phyloP scores from a whole-genome alignment of 2,888 invertebrate genomes.

The Polydrusus pterygomalis region DNA sequence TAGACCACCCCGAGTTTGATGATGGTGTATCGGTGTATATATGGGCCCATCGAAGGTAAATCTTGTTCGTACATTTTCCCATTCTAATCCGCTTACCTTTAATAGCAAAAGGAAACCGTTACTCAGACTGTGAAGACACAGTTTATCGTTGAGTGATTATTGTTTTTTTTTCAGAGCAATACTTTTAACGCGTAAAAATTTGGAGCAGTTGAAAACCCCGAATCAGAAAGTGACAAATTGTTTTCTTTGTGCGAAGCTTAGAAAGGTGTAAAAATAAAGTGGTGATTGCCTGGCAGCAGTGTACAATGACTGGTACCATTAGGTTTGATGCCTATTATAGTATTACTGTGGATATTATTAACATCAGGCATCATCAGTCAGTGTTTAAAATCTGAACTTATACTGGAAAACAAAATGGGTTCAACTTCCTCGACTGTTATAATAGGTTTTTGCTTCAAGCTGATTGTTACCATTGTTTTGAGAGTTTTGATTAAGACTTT shows the following conservation, averaged over 20 bases:
- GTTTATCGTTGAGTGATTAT: neutral
- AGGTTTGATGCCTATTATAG: slow-evolving; percentile 11
- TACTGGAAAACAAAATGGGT: too few species aligned
- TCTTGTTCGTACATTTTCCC: neutral
- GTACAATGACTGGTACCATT: slow-evolving; percentile 35
- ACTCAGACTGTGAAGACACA: slow-evolving; percentile 12
- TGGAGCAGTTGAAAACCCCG: slow-evolving; percentile 60
- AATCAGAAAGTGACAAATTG: slow-evolving; percentile 62
- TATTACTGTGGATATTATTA: too few species aligned
- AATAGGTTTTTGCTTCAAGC: too few species aligned
- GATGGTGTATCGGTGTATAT: slow-evolving; percentile 23
- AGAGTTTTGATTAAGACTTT: too few species aligned
- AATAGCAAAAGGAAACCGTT: neutral
- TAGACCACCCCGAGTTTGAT: slow-evolving; percentile 62
- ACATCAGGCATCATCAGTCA: too few species aligned
- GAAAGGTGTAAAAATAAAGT: slow-evolving; percentile 61
- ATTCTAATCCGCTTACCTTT: slow-evolving; percentile 47
- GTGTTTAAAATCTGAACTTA: too few species aligned
- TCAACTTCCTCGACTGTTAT: too few species aligned
- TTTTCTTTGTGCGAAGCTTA: slow-evolving; percentile 61
- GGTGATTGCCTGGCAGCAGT: slow-evolving; percentile 14
- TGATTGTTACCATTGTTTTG: too few species aligned
- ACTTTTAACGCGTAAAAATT: slow-evolving; percentile 57
- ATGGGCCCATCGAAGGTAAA: slow-evolving; percentile 33
- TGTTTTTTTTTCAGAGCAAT: neutral